Evolutionary conservation across 2,888 invertebrate species (phyloP).

Genomic region (Tipula confusa): DNA sequence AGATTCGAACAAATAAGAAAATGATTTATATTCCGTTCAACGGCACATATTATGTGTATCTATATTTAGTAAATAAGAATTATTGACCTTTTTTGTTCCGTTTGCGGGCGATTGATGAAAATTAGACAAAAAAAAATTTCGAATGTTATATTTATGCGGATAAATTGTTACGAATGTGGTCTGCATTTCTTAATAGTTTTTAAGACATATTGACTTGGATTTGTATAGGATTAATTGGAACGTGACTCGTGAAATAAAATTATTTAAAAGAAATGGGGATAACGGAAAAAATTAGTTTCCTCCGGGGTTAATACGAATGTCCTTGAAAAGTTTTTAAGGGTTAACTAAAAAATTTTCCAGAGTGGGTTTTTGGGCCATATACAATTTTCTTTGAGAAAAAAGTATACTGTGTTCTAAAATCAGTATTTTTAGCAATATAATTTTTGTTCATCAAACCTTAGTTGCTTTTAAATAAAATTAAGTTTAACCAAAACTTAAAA

Average conservation of each 20-base stretch:
- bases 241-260: background rate
- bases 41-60: background rate
- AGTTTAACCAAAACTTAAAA: too few species aligned
- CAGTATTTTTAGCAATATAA: too few species aligned
- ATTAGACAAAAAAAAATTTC: background rate
- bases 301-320: too few species aligned
- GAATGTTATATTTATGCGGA: background rate
- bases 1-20: background rate
- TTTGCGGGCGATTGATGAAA: background rate
- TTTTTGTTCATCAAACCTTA: too few species aligned
- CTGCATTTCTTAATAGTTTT: background rate
- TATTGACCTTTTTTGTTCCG: background rate
- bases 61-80: background rate
- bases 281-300: too few species aligned
- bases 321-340: too few species aligned
- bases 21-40: background rate
- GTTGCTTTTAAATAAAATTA: too few species aligned
- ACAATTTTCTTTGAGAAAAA: too few species aligned
- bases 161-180: background rate
- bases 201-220: background rate
- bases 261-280: too few species aligned
- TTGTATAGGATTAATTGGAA: background rate
- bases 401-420: too few species aligned
- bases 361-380: too few species aligned
- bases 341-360: too few species aligned